These are phyloP conservation scores for Mesorhabditis belari DNA, from an alignment of 2,888 invertebrate genomes.

Conservation along the genomic window DNA sequence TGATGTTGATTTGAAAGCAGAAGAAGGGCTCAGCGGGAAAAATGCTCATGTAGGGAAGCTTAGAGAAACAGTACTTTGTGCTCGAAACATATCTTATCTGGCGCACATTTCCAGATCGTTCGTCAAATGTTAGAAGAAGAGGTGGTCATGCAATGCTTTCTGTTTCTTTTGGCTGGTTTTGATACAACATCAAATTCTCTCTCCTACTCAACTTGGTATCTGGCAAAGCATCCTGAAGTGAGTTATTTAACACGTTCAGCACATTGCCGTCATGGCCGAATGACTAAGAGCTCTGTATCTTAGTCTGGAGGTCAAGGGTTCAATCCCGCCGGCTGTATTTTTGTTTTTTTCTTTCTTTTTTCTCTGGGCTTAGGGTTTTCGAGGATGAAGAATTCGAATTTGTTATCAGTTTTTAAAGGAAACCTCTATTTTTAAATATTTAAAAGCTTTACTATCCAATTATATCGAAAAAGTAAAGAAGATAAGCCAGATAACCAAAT, in stretches of 20 bases:
- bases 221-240: constrained; percentile 54
- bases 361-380: no score
- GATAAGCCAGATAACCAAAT: no score
- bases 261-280: no score
- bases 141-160: constrained; percentile 53
- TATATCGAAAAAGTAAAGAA: no score
- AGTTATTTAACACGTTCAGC: constrained; percentile 2
- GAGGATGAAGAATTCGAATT: constrained; percentile 14
- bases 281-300: no score
- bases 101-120: constrained; percentile 2
- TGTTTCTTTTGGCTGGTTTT: constrained; percentile 59
- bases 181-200: constrained; percentile 59
- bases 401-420: no score
- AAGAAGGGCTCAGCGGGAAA: not conserved
- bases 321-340: no score
- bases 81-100: not conserved
- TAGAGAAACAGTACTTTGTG: not conserved
- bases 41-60: not conserved
- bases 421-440: no score
- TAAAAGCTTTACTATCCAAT: no score
- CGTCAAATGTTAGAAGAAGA: constrained; percentile 30
- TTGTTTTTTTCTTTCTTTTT: no score
- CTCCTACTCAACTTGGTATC: constrained; percentile 55
- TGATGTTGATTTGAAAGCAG: constrained; percentile 16
- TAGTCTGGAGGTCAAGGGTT: no score